Conservation (phyloP, 2,113 vertebrate species). For the Pluvialis apricaria region DNA sequence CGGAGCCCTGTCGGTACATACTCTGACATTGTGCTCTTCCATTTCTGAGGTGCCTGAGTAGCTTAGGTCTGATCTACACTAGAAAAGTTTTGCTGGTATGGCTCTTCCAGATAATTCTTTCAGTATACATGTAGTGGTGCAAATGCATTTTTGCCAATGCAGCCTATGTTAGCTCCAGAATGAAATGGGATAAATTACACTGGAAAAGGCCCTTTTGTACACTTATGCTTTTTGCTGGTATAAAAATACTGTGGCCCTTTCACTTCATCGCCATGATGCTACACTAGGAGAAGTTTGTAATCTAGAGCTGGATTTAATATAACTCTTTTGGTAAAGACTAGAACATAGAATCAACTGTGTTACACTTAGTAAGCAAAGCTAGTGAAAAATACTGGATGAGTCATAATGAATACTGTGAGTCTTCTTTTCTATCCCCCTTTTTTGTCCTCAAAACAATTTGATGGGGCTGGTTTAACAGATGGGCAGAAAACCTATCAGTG, state of each 20-base stretch:
- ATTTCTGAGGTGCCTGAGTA: neutral
- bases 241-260: neutral
- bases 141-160: neutral
- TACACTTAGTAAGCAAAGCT: slow-evolving; percentile 18
- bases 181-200: neutral
- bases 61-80: neutral
- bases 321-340: neutral
- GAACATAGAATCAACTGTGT: neutral
- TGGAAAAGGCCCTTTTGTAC: neutral
- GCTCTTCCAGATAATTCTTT: neutral
- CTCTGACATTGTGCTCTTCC: neutral
- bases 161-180: neutral
- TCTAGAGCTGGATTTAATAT: neutral
- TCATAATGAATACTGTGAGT: slow-evolving; percentile 19
- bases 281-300: neutral
- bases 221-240: neutral
- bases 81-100: neutral
- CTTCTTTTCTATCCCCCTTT: neutral
- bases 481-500: slow-evolving; percentile 49
- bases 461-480: slow-evolving; percentile 55
- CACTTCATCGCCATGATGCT: neutral
- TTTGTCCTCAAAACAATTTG: slow-evolving; percentile 51
- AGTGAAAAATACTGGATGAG: slow-evolving; percentile 24
- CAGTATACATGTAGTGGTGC: neutral
- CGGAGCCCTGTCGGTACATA: fast-evolving